phyloP scores from a whole-genome alignment of 2,888 invertebrate genomes.

The Acanthosoma haemorrhoidale region DNA sequence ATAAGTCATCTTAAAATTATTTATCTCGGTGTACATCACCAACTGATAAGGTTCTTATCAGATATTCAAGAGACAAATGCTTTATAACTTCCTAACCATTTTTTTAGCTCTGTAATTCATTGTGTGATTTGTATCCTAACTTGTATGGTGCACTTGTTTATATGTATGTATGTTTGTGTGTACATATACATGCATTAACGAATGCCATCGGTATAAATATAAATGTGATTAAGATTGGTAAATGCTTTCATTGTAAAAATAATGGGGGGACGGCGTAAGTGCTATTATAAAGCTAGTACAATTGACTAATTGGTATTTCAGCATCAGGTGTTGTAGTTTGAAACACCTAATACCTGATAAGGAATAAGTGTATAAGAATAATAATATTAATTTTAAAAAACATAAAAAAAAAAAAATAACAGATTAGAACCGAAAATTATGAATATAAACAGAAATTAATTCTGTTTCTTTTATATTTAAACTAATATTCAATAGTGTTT shows the following conservation, averaged over 20 bases:
- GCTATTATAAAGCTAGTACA: conserved; percentile 27
- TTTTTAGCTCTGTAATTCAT: conserved; percentile 12
- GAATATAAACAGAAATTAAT: conserved; percentile 10
- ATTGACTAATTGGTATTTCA: conserved; percentile 22
- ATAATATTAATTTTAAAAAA: too few species aligned
- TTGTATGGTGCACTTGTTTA: conserved; percentile 9
- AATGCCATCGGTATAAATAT: conserved; percentile 11
- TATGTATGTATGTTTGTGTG: background rate
- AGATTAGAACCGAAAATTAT: conserved; percentile 17
- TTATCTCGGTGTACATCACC: conserved; percentile 12
- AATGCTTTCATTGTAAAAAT: conserved; percentile 31
- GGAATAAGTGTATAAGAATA: too few species aligned
- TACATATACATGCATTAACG: background rate
- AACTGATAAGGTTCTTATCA: background rate
- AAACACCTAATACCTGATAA: conserved; percentile 16
- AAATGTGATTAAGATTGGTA: conserved; percentile 20
- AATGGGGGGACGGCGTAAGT: conserved; percentile 28
- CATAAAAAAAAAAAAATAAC: too few species aligned
- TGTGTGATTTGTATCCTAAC: conserved; percentile 8
- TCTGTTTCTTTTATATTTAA: conserved; percentile 29
- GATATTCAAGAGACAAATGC: background rate
- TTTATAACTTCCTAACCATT: background rate
- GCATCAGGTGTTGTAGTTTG: conserved; percentile 10
- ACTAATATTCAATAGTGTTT: conserved; percentile 18
- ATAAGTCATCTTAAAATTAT: background rate